Evolutionary conservation across 2,797 vertebrate species (phyloP).

Genomic region (Monodelphis domestica): DNA sequence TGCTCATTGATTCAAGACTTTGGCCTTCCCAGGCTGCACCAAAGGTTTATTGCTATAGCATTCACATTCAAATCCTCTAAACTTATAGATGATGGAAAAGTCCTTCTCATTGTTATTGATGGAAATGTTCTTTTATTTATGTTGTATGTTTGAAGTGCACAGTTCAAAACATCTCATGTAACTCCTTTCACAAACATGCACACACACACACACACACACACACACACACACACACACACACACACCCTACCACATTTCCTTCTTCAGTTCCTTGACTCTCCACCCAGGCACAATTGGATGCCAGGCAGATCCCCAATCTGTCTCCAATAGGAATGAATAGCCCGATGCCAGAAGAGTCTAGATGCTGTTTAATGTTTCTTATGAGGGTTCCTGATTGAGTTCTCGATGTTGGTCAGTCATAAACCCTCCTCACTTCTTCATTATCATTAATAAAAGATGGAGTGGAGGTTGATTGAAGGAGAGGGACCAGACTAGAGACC

Average conservation of each 20-base stretch:
- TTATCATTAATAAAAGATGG: not conserved
- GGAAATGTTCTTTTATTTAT: not conserved
- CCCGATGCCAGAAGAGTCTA: not conserved
- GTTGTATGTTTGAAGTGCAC: not conserved
- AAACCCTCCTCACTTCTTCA: not conserved
- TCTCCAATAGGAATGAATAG: not conserved
- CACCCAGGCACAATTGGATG: not conserved
- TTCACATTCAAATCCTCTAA: not conserved
- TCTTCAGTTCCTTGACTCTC: not conserved
- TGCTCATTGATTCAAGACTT: not conserved
- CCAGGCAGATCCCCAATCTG: not conserved
- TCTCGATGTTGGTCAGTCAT: not conserved
- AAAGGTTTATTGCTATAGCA: not conserved
- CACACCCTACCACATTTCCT: not conserved
- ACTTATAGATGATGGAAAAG: not conserved
- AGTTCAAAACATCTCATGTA: not conserved
- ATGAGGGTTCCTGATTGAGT: not conserved
- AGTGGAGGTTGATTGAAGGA: not conserved
- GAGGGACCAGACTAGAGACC: not conserved
- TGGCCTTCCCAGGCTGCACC: not conserved
- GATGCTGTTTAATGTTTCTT: not conserved
- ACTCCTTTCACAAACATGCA: not conserved
- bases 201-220: too few relatives aligned
- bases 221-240: not conserved
- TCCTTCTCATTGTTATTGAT: not conserved